Percentiles rank a stretch among this genome's conserved stretches.
These are phyloP conservation scores for Eulemur mongoz DNA, from an alignment of 2,797 vertebrate species.

Conservation along the genomic window DNA sequence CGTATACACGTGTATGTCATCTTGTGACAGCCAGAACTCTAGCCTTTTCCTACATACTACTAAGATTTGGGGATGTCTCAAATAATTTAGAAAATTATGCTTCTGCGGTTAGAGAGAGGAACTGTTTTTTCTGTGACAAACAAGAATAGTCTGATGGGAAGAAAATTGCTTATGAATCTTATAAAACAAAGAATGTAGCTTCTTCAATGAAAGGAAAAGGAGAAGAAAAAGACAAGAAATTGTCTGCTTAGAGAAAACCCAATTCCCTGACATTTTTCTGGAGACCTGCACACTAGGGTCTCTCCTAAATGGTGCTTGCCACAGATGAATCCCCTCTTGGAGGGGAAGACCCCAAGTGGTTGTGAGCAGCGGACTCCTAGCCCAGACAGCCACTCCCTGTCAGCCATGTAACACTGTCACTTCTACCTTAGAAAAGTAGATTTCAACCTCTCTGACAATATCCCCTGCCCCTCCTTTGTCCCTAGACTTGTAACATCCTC, in stretches of 20 bases:
- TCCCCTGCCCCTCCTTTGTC: neutral
- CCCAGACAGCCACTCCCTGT: neutral
- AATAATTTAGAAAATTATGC: neutral
- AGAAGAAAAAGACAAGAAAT: neutral
- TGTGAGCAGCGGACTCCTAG: neutral
- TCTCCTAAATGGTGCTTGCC: neutral
- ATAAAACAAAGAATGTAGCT: slow-evolving; percentile 7
- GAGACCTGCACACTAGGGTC: neutral
- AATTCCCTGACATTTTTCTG: neutral
- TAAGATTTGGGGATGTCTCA: neutral
- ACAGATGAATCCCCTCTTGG: neutral
- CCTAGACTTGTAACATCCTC: neutral
- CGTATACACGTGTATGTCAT: neutral
- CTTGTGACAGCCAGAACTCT: neutral
- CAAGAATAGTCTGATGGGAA: neutral
- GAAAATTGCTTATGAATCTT: slow-evolving; percentile 25
- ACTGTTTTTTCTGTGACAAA: neutral
- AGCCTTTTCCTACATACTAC: neutral
- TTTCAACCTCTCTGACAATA: neutral
- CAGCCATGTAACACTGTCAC: neutral
- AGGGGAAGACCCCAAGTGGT: neutral
- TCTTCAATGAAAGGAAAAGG: slow-evolving; percentile 9
- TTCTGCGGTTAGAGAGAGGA: neutral
- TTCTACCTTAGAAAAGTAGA: neutral
- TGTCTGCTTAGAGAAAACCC: neutral